Evolutionary conservation across 2,797 vertebrate species (phyloP), one percentile per base, ranked within the genome.

Genomic region (Leptoclinus maculatus): DNA sequence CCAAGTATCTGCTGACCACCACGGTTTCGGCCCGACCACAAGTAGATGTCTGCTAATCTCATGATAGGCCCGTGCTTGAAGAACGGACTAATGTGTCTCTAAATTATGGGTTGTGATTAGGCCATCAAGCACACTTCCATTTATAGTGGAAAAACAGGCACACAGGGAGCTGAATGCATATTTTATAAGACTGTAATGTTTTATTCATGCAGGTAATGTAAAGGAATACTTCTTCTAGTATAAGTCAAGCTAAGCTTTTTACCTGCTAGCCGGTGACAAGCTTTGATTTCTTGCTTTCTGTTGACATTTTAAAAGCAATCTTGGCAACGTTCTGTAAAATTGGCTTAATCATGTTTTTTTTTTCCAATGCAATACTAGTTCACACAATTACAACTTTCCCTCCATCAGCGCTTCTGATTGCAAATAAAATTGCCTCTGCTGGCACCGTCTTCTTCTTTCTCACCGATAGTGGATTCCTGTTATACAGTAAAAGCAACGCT

Each of bases 71-170:
- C 75, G 12, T 65, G 71, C 66, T 80, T 78, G 65, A 89, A 59
- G 70, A 82, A 76, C 59, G 66, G 71, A 72, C 78, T 80, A 81
- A 90, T 86, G 82, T 87, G 83, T 86, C 75, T 81, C 34, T 58
- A 88, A 87, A 89, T 90, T 85, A 83, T 73, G 65, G 85, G 85
- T 81, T 88, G 84, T 87, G 82, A 89, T 85, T 72, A 75, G 82
- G 49, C 72, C 83, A 86, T 88, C 83, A 87, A 78, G 80, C 58
- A 62, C 79, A 80, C 79, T 9, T 83, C 32, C 56, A 64, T 83
- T 69, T 72, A 64, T 66, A 71, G 79, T 78, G 66, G 85, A 80
- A 87, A 83, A 82, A 76, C 79, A 82, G 66, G 60, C 79, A 54
- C 49, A 71, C 9, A 65, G 38, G 66, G n/a, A 80, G 65, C 62